These are phyloP conservation scores for Caiman crocodilus DNA, from an alignment of 2,797 vertebrate genomes.

Conservation along the genomic window DNA sequence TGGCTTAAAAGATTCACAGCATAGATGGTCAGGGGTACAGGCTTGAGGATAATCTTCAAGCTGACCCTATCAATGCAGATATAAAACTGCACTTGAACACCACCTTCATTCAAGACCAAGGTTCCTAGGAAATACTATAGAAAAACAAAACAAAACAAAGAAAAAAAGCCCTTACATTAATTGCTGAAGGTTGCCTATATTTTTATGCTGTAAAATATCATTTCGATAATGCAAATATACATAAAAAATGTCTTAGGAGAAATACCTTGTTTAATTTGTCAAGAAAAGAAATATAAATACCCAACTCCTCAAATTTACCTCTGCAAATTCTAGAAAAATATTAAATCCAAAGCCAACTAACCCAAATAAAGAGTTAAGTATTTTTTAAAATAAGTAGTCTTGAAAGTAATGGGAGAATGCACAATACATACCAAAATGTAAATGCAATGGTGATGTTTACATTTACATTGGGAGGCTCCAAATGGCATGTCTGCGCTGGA, in stretches of 20 bases:
- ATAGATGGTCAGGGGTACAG: too few species aligned
- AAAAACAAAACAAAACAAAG: constrained; percentile 45
- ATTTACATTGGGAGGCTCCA: not conserved
- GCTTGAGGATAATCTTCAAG: too few species aligned
- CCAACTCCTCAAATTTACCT: not conserved
- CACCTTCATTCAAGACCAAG: not conserved
- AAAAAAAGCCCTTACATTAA: not conserved
- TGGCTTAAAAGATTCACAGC: too few species aligned
- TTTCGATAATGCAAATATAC: not conserved
- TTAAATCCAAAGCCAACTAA: not conserved
- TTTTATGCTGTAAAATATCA: not conserved
- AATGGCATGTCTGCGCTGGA: not conserved
- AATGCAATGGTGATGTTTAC: not conserved
- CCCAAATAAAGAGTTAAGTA: not conserved
- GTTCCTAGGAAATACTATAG: not conserved
- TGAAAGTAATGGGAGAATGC: not conserved
- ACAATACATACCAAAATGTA: not conserved
- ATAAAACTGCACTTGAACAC: too few species aligned
- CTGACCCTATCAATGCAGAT: too few species aligned
- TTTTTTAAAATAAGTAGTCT: constrained; percentile 4
- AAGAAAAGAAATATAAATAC: not conserved
- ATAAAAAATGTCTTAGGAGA: not conserved
- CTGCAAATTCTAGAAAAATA: constrained; percentile 14
- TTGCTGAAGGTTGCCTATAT: not conserved
- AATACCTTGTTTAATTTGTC: not conserved